Evolutionary conservation across 1,140 invertebrate species (phyloP).

Genomic region (Heterodera schachtii): DNA sequence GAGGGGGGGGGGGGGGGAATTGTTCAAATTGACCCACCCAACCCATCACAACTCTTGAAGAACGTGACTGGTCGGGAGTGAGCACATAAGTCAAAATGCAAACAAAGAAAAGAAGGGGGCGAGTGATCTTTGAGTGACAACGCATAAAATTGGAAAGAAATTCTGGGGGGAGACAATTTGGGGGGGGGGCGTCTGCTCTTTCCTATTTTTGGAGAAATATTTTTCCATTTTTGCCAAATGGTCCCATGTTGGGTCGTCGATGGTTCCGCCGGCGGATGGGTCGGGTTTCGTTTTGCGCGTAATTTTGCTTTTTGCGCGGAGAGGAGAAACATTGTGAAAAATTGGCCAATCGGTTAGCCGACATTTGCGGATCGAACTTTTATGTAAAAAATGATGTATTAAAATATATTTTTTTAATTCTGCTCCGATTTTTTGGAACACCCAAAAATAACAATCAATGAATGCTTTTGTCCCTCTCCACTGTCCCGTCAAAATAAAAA

Average conservation of each 20-base stretch:
- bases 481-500: no score
- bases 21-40: not conserved
- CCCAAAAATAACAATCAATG: no score
- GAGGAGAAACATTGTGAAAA: no score
- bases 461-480: no score
- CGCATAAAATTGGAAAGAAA: no score
- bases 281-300: not conserved
- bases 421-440: no score
- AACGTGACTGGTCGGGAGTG: not conserved
- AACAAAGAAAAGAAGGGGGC: not conserved
- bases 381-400: no score
- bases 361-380: no score
- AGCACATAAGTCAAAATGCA: not conserved
- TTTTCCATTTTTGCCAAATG: not conserved
- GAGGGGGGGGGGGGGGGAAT: not conserved
- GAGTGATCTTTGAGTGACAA: no score
- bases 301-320: not conserved
- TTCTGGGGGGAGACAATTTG: not conserved
- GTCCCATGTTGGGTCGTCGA: not conserved
- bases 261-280: not conserved
- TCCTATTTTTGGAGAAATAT: not conserved
- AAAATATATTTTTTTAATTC: no score
- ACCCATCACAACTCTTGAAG: not conserved
- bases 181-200: not conserved
- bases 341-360: no score